These are phyloP conservation scores for Elegia similella DNA, from an alignment of 2,888 invertebrate genomes.

Conservation along the genomic window DNA sequence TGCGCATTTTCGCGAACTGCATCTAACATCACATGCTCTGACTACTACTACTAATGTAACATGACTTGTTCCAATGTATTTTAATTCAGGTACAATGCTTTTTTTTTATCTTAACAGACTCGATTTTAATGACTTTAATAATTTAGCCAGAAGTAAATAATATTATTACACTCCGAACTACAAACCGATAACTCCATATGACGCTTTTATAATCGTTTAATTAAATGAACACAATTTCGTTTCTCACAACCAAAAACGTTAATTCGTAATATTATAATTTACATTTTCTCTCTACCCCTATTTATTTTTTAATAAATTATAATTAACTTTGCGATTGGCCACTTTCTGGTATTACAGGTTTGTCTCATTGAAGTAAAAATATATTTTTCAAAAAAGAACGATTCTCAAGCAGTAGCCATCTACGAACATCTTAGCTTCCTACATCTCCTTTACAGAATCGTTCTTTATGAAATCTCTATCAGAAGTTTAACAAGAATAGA, in stretches of 20 bases:
- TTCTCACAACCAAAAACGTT: conserved; percentile 8
- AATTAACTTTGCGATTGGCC: no score
- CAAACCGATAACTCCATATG: no score
- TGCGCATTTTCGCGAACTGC: background rate
- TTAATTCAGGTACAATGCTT: background rate
- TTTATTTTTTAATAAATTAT: no score
- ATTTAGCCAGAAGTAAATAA: background rate
- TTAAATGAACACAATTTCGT: background rate
- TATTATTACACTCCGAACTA: background rate
- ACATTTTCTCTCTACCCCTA: no score
- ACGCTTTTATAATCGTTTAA: background rate
- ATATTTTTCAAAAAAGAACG: no score
- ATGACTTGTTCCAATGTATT: background rate
- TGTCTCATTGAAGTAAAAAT: no score
- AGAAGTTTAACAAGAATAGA: background rate
- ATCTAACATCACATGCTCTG: background rate
- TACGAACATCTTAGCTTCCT: no score
- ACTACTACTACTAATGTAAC: background rate
- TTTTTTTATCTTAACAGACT: background rate
- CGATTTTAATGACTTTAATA: background rate
- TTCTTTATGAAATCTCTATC: background rate
- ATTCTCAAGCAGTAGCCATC: no score
- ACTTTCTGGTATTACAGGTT: no score
- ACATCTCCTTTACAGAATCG: no score
- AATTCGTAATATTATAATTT: background rate